A percentile compares a stretch with the other conserved stretches of the same genome.
Conservation (phyloP, 2,797 vertebrate genomes). For the Myotis vivesi region DNA sequence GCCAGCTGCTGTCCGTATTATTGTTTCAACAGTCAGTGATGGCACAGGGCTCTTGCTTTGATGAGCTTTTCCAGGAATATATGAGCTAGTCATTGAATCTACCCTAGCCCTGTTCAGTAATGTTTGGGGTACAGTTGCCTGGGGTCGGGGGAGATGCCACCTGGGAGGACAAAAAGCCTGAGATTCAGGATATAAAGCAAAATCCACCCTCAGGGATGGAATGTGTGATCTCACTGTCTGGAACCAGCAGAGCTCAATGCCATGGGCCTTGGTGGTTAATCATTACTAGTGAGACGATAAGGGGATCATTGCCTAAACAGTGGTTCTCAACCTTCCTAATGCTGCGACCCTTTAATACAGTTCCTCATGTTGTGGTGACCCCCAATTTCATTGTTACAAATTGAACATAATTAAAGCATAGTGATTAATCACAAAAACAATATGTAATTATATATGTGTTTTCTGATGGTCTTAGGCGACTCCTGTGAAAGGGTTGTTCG, state of each 20-base stretch:
- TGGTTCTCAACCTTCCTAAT: no score
- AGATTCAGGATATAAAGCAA: conserved; percentile 32
- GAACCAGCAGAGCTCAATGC: neutral
- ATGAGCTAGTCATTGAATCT: neutral
- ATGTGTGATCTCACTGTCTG: neutral
- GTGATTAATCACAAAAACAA: no score
- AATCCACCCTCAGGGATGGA: neutral
- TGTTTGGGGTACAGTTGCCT: neutral
- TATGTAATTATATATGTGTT: no score
- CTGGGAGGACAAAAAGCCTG: neutral
- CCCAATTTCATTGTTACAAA: no score
- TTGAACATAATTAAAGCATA: no score
- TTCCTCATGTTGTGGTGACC: no score
- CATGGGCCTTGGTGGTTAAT: neutral
- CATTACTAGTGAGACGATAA: neutral
- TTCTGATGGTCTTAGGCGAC: no score
- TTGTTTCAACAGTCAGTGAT: neutral
- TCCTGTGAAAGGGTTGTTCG: no score
- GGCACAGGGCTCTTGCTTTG: neutral
- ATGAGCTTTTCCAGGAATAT: neutral
- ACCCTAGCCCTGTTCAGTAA: neutral
- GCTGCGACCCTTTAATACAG: no score
- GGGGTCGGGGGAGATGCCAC: neutral
- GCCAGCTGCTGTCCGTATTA: neutral
- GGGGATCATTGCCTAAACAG: neutral